phyloP scores from a whole-genome alignment of 2,797 vertebrate species.

The Ptychadena robeensis region DNA sequence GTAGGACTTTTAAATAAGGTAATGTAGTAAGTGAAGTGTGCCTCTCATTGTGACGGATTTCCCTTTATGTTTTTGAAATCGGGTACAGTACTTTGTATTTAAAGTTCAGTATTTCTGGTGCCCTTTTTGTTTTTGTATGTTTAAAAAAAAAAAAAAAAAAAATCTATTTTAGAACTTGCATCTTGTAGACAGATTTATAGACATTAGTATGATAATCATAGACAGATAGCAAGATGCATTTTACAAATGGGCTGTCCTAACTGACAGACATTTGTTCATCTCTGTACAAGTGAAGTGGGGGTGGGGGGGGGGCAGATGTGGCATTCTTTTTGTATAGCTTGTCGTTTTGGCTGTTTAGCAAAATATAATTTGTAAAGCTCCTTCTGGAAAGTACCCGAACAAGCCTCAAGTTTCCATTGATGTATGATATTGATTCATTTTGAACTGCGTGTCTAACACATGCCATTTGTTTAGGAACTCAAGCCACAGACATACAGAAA shows the following conservation, averaged over 20 bases:
- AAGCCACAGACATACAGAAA: constrained; percentile 95
- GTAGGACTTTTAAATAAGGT: constrained; percentile 95
- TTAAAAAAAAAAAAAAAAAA: too few relatives aligned
- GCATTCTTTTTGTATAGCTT: too few relatives aligned
- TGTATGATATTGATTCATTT: background rate
- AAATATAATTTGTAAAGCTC: background rate
- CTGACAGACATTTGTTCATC: background rate
- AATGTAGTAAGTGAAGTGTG: background rate
- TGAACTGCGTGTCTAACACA: background rate
- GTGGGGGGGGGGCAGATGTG: too few relatives aligned
- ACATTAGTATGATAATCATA: too few relatives aligned
- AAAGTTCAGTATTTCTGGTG: background rate
- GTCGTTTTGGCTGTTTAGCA: too few relatives aligned
- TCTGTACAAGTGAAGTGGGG: too few relatives aligned
- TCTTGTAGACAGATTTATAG: too few relatives aligned
- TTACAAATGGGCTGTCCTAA: too few relatives aligned
- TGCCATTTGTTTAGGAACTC: constrained; percentile 78
- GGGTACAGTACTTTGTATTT: background rate
- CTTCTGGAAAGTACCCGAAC: background rate
- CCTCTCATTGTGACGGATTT: background rate
- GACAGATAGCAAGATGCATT: too few relatives aligned
- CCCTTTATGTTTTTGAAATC: background rate
- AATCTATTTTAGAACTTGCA: too few relatives aligned
- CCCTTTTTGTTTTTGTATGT: too few relatives aligned
- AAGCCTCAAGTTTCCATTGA: background rate